Base-by-base conservation (phyloP, 2,113 vertebrate genomes). In the Scartelaos histophorus region DNA sequence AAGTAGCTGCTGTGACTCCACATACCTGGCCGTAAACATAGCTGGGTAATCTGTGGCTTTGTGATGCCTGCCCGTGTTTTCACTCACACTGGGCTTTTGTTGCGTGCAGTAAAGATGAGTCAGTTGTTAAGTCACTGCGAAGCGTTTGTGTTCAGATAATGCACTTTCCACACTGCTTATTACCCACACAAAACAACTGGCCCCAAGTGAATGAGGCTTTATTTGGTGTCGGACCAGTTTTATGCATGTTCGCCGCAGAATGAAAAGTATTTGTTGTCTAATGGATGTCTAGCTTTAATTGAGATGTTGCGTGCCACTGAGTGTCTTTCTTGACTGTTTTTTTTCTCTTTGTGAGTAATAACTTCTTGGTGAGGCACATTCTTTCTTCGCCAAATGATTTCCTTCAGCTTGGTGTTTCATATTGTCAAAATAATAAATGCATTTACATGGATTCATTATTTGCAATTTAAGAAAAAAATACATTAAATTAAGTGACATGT, bases 61-160 rank as follows among this genome's bases (percentile, higher is more conserved):
- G 78, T 80, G 57, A 84, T 88, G 67, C 75, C 66, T 71, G 73
- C 75, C 82, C 10, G 77, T 84, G 80, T 87, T 88, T 88, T 84
- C 78, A 86, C 85, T 90, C 80, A 66, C 79, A 70, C 69, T 82
- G 80, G 58, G 69, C 87, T 81, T 88, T 84, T 84, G 84, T 82
- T 85, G 79, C 76, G n/a, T 82, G 82, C 77, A 74, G 76, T 86
- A 79, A 88, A 86, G 85, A 74, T 89, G 83, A 73, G 79, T 79
- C 68, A 67, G 77, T 88, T 70, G 83, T 87, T 81, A 87, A 79
- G 81, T 83, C 74, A 79, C 60, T 56, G 71, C 80, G 79, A 82
- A 90, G 88, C 82, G 74, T 87, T 89, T 88, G 79, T 65, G 17
- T 81, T 81, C 17, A 77, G 74, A 73, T 85, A 77, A 84, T 78